Conservation (phyloP, 2,888 invertebrate genomes). For the Rhynchonema sp. region DNA sequence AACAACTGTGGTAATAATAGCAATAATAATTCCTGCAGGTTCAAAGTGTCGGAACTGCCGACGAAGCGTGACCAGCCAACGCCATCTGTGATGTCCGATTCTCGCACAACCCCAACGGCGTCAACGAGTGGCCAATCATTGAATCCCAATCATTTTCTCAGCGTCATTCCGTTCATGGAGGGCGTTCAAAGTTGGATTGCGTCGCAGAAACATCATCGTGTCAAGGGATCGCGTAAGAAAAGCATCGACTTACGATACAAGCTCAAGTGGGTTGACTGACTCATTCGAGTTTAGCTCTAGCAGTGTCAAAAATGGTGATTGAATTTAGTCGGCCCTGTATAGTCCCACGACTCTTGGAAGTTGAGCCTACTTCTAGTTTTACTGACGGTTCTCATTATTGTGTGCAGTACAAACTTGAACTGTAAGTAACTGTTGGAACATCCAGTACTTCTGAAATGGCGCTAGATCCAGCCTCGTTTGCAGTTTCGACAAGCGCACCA, state of each 20-base stretch:
- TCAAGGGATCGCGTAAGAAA: not conserved
- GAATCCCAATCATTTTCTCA: not conserved
- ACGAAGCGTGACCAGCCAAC: too few relatives aligned
- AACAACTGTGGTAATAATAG: too few relatives aligned
- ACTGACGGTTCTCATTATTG: too few relatives aligned
- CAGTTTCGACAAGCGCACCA: too few relatives aligned
- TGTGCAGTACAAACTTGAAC: not conserved
- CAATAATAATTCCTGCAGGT: not conserved
- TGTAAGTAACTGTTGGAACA: not conserved
- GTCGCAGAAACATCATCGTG: not conserved
- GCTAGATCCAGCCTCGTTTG: too few relatives aligned
- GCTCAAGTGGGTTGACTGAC: too few relatives aligned
- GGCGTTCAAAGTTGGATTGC: not conserved
- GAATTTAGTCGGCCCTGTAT: too few relatives aligned
- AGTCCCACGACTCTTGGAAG: too few relatives aligned
- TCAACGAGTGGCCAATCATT: not conserved
- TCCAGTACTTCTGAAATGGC: too few relatives aligned
- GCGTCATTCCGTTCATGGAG: not conserved
- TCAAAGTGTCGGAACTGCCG: not conserved
- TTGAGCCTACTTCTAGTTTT: too few relatives aligned
- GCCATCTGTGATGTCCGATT: not conserved
- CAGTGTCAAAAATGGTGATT: too few relatives aligned
- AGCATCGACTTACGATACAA: not conserved
- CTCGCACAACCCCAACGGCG: not conserved
- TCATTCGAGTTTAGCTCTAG: too few relatives aligned